Evolutionary conservation across 2,113 vertebrate species (phyloP).

Genomic region (Ctenodactylus gundi): DNA sequence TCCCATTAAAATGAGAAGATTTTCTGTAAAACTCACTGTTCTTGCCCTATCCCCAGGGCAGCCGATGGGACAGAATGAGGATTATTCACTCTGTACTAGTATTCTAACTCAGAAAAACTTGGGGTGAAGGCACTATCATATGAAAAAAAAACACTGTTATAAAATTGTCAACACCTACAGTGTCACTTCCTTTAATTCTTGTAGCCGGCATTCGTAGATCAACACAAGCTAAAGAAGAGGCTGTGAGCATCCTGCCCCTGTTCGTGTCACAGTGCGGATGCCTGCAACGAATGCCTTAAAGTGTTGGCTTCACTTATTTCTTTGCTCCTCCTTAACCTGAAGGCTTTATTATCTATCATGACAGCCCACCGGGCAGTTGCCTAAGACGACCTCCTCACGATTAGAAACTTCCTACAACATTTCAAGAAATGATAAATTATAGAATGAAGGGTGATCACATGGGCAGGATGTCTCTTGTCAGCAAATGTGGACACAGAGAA

Average conservation of each 20-base stretch:
- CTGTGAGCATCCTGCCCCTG: too few relatives aligned
- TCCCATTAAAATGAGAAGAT: neutral
- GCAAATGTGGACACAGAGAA: neutral
- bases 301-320: neutral
- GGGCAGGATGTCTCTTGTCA: neutral
- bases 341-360: neutral
- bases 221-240: neutral
- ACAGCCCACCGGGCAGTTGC: neutral
- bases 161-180: neutral
- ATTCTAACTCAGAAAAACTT: neutral
- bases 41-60: too few relatives aligned
- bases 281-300: neutral
- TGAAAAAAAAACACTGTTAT: neutral
- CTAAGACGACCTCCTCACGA: neutral
- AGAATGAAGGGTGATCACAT: neutral
- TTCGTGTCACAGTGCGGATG: too few relatives aligned
- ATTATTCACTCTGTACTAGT: neutral
- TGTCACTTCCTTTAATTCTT: neutral
- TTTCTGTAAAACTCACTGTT: neutral
- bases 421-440: neutral
- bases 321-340: neutral
- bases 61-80: too few relatives aligned
- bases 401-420: neutral
- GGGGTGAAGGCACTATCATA: neutral
- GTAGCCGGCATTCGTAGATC: neutral